Evolutionary conservation across 35 echinoderm and acorn worm species (phyloP).

Genomic region (Anneissia japonica): DNA sequence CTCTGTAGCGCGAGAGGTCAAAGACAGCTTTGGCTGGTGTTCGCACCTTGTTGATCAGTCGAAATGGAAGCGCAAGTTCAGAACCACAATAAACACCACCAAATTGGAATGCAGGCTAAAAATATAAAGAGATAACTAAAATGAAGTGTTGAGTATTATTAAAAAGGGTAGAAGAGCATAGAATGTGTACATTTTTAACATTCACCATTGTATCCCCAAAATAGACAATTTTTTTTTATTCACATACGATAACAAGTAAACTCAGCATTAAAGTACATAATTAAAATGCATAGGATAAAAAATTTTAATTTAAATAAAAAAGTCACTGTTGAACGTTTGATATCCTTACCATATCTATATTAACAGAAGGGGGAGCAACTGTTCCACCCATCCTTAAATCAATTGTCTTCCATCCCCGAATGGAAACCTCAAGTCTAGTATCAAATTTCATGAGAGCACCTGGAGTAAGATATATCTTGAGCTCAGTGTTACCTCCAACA

Average conservation of each 20-base stretch:
- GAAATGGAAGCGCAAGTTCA: constrained; percentile 65
- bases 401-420: constrained; percentile 97
- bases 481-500: constrained; percentile 80
- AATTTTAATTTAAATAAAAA: no score
- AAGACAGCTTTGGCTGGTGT: constrained; percentile 88
- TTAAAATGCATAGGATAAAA: no score
- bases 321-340: neutral
- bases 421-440: constrained; percentile 84
- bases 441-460: constrained; percentile 97
- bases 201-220: no score
- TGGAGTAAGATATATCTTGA: constrained; percentile 72
- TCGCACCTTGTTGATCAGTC: constrained; percentile 74
- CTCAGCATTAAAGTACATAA: no score
- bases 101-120: constrained; percentile 84
- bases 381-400: constrained; percentile 96
- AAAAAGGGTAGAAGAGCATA: no score
- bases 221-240: no score
- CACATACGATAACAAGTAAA: no score
- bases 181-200: no score
- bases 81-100: constrained; percentile 94
- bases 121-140: neutral
- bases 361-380: constrained; percentile 77
- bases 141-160: neutral
- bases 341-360: constrained; percentile 79
- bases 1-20: constrained; percentile 78